These are phyloP conservation scores for Axinella damicornis DNA, from an alignment of 37 sponge, comb jelly and placozoan genomes.

Conservation along the genomic window DNA sequence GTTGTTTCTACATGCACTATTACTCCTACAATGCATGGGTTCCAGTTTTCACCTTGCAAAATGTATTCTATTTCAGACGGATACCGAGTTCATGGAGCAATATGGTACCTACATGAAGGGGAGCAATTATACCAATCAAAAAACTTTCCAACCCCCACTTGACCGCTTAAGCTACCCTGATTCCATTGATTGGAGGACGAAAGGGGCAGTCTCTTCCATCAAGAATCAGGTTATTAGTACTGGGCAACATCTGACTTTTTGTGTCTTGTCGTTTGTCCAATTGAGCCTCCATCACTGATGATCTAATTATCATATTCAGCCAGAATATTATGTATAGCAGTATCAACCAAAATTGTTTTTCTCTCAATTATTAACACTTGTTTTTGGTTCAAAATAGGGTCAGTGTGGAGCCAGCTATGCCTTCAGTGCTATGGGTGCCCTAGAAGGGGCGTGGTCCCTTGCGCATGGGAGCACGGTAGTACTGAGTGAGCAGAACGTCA, in stretches of 20 bases:
- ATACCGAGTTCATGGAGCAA: conserved; percentile 32
- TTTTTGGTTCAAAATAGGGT: conserved; percentile 33
- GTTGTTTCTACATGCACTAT: too few relatives aligned
- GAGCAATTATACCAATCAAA: conserved; percentile 7
- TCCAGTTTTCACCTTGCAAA: too few relatives aligned
- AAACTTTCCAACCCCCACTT: conserved; percentile 7
- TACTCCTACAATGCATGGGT: too few relatives aligned
- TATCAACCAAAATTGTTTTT: too few relatives aligned
- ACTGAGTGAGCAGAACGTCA: conserved; percentile 74
- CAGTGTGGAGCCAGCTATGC: conserved; percentile 95
- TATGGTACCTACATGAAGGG: conserved; percentile 1
- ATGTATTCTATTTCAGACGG: conserved; percentile 9
- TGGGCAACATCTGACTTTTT: too few relatives aligned
- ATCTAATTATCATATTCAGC: too few relatives aligned
- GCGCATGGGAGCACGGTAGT: conserved; percentile 57
- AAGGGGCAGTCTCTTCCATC: conserved; percentile 78
- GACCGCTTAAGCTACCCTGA: conserved; percentile 21
- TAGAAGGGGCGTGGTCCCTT: conserved; percentile 78
- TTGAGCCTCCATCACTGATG: too few relatives aligned
- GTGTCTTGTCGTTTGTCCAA: too few relatives aligned
- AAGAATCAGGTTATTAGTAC: conserved; percentile 84
- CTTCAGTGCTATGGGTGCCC: conserved; percentile 87
- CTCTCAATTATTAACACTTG: too few relatives aligned
- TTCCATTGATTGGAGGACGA: conserved; percentile 86
- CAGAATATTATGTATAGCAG: too few relatives aligned